These are phyloP conservation scores for Hermatobates lingyangjiaoensis DNA, from an alignment of 1,140 invertebrate species.

Conservation along the genomic window DNA sequence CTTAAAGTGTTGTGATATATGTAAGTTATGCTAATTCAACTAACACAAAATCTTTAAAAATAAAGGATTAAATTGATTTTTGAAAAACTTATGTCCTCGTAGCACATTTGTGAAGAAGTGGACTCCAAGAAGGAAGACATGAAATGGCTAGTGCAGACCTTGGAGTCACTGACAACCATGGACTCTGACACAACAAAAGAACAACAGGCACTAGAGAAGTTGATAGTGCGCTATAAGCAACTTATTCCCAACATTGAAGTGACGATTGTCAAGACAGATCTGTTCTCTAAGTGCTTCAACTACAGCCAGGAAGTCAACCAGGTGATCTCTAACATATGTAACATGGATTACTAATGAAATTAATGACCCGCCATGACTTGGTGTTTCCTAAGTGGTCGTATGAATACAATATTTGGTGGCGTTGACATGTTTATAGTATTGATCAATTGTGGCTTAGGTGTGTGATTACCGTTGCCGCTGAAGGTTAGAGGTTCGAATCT, in stretches of 20 bases:
- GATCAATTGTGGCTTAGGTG: no score
- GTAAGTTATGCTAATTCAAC: no score
- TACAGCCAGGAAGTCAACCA: conserved; percentile 73
- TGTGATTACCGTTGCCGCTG: no score
- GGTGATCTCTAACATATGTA: conserved; percentile 26
- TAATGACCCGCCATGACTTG: no score
- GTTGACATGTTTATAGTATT: no score
- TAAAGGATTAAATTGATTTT: conserved; percentile 25
- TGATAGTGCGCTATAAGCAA: conserved; percentile 66
- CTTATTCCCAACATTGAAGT: conserved; percentile 81
- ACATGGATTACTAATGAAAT: neutral
- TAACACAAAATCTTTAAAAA: no score
- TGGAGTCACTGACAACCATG: conserved; percentile 63
- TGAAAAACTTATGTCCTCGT: no score
- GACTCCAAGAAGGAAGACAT: conserved; percentile 77
- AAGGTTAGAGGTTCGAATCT: no score
- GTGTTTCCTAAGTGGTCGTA: no score
- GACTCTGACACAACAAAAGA: conserved; percentile 50
- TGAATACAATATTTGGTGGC: no score
- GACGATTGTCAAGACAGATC: conserved; percentile 77
- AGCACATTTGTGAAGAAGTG: conserved; percentile 76
- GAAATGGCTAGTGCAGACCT: conserved; percentile 80
- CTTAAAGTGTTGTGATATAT: no score
- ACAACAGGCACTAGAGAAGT: conserved; percentile 57
- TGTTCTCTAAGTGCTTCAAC: conserved; percentile 78